Conservation (phyloP, 2,797 vertebrate genomes). For the Caiman crocodilus region DNA sequence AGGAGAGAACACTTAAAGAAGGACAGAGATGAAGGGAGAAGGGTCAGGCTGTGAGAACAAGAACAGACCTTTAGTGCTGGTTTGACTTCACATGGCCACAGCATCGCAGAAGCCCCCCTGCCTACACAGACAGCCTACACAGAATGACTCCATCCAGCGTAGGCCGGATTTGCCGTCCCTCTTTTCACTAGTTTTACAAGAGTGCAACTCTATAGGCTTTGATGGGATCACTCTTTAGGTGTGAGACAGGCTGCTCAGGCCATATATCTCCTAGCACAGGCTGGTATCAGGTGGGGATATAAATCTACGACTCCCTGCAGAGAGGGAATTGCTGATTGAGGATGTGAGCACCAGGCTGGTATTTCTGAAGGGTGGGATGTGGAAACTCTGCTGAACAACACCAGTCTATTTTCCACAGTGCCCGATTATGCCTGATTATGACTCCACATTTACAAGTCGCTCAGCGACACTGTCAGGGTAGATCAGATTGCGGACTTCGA, state of each 20-base stretch:
- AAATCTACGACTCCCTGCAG: neutral
- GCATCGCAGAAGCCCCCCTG: neutral
- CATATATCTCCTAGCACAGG: neutral
- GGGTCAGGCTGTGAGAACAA: neutral
- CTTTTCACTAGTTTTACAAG: neutral
- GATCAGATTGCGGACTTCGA: neutral
- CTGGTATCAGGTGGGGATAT: neutral
- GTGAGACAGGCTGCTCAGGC: neutral
- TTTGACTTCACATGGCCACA: no score
- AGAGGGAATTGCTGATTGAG: neutral
- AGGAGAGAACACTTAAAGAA: neutral
- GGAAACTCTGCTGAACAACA: neutral
- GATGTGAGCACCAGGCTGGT: no score
- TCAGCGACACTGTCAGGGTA: neutral
- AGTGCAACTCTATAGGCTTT: neutral
- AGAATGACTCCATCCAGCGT: neutral
- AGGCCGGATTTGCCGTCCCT: neutral
- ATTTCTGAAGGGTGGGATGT: neutral
- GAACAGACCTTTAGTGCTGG: neutral
- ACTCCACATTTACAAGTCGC: neutral
- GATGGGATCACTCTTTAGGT: neutral
- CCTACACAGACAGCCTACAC: neutral
- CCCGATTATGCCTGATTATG: neutral
- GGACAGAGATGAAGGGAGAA: neutral
- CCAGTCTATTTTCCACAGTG: neutral